A percentile compares a stretch with the other conserved stretches of the same genome.
These are phyloP conservation scores for Triplophysa siluroides DNA, from an alignment of 2,113 vertebrate species.

Conservation along the genomic window DNA sequence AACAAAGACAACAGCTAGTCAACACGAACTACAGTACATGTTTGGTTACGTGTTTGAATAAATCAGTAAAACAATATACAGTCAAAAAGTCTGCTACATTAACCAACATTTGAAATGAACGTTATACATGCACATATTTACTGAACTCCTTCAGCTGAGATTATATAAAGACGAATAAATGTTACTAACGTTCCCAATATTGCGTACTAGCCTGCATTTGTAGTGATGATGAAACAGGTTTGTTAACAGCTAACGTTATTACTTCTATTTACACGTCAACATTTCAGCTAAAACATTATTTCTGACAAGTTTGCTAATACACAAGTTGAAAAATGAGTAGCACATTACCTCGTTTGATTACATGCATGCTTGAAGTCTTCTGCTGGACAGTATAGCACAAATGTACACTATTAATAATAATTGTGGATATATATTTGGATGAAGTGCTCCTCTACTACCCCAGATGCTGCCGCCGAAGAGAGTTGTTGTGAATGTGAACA, in stretches of 20 bases:
- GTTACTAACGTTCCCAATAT: background rate
- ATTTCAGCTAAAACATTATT: background rate
- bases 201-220: background rate
- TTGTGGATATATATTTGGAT: too few relatives aligned
- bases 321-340: background rate
- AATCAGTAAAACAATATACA: background rate
- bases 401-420: background rate
- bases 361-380: slow-evolving; percentile 77
- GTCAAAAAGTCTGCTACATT: background rate
- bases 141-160: background rate
- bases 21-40: too few relatives aligned
- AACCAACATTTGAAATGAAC: background rate
- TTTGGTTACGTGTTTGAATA: background rate
- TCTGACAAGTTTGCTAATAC: background rate
- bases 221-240: background rate
- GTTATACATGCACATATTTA: background rate
- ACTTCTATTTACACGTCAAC: background rate
- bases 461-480: background rate
- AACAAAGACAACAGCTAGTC: slow-evolving; percentile 16
- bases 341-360: slow-evolving; percentile 87
- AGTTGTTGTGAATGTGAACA: background rate
- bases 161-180: background rate
- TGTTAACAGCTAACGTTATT: background rate
- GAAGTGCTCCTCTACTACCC: background rate
- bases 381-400: background rate